Evolutionary conservation across 2,797 vertebrate species (phyloP).

Genomic region (Ceryle rudis): DNA sequence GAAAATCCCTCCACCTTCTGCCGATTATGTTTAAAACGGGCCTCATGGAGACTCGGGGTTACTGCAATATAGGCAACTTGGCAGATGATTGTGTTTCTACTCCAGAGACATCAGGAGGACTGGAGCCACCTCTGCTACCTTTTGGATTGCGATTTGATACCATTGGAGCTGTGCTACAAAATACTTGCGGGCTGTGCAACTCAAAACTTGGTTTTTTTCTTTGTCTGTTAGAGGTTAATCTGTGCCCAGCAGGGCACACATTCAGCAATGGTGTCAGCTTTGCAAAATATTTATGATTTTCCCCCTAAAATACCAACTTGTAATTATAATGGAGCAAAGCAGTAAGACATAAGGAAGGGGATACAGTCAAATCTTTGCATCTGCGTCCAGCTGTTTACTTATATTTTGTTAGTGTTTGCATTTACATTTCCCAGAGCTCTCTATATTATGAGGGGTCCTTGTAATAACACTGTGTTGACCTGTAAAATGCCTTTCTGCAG

Average conservation of each 20-base stretch:
- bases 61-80: rapidly evolving
- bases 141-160: background rate
- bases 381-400: background rate
- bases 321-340: background rate
- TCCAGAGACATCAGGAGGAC: background rate
- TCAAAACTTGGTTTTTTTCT: background rate
- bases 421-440: background rate
- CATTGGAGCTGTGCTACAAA: rapidly evolving
- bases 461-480: background rate
- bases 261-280: background rate
- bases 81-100: background rate
- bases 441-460: background rate
- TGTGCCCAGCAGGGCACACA: rapidly evolving
- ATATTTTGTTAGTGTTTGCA: background rate
- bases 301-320: background rate
- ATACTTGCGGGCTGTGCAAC: background rate
- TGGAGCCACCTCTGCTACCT: background rate
- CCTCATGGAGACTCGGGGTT: rapidly evolving
- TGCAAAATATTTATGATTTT: background rate
- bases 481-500: background rate
- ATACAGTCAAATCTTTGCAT: background rate
- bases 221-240: background rate
- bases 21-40: background rate
- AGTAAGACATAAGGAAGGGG: background rate
- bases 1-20: background rate